A percentile compares a stretch with the other conserved stretches of the same genome.
phyloP scores from a whole-genome alignment of 2,113 vertebrate genomes.

The Jacana jacana region DNA sequence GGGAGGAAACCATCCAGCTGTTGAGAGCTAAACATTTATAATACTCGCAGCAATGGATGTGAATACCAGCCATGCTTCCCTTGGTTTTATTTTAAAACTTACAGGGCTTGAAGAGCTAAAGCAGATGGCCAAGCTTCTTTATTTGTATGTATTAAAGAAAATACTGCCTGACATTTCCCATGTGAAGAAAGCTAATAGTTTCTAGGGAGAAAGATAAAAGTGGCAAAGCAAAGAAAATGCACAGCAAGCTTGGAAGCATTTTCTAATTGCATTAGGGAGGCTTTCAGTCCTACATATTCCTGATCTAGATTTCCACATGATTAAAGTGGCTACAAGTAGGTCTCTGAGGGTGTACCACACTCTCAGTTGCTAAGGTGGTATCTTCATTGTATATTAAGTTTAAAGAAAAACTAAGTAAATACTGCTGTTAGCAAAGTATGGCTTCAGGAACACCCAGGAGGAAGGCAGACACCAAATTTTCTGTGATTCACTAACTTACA shows the following conservation, averaged over 20 bases:
- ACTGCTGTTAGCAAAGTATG: background rate
- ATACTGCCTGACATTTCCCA: background rate
- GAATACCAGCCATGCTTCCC: background rate
- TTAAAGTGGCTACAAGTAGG: background rate
- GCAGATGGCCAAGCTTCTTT: slow-evolving; percentile 12
- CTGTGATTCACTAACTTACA: background rate
- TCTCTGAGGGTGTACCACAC: background rate
- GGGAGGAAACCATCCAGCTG: slow-evolving; percentile 18
- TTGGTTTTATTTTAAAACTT: slow-evolving; percentile 20
- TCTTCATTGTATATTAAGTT: background rate
- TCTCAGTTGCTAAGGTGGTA: background rate
- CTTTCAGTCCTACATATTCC: background rate
- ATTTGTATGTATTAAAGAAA: slow-evolving; percentile 21
- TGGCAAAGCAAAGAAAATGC: background rate
- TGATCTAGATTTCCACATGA: background rate
- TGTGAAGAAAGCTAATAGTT: background rate
- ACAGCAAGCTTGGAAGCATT: background rate
- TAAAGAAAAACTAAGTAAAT: background rate
- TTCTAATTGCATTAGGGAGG: background rate
- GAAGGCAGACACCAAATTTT: background rate
- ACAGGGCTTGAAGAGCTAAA: slow-evolving; percentile 3
- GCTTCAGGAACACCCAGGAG: background rate
- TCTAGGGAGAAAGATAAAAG: background rate
- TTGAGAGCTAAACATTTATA: slow-evolving; percentile 31
- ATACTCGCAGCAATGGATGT: background rate